Evolutionary conservation across 2,113 vertebrate genomes (phyloP).

Genomic region (Bufo bufo): DNA sequence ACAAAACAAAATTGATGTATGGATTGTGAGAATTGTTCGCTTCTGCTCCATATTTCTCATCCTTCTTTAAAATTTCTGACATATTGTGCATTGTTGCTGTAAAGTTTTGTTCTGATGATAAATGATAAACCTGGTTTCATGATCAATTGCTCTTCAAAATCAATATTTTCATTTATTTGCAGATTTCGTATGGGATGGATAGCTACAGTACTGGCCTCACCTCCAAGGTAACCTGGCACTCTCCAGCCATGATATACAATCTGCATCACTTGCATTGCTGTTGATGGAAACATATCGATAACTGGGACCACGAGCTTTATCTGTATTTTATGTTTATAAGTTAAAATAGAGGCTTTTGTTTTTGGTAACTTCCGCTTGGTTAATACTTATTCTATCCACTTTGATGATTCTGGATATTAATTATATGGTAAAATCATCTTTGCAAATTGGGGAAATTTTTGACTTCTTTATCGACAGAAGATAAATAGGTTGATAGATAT

Average conservation of each 20-base stretch:
- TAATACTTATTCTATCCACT: background rate
- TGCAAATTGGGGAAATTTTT: background rate
- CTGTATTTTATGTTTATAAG: background rate
- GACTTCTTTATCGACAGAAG: background rate
- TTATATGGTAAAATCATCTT: background rate
- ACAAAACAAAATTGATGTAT: constrained; percentile 31
- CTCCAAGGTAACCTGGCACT: constrained; percentile 44
- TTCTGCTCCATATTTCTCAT: background rate
- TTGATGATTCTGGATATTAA: background rate
- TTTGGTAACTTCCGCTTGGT: background rate
- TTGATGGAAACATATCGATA: background rate
- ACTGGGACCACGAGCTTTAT: background rate
- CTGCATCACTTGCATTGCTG: background rate
- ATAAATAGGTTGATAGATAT: background rate
- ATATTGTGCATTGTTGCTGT: constrained; percentile 37
- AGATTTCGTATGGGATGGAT: constrained; percentile 51
- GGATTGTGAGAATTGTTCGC: constrained; percentile 14
- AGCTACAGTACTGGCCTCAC: constrained; percentile 43
- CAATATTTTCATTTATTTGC: constrained; percentile 52
- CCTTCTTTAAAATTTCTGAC: constrained; percentile 10
- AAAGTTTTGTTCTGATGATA: constrained; percentile 40
- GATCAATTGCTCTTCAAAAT: constrained; percentile 46
- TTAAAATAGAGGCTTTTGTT: background rate
- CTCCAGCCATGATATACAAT: background rate
- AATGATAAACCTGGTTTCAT: constrained; percentile 22